phyloP scores from a whole-genome alignment of 2,888 invertebrate genomes.

The Gastrophysa polygoni region DNA sequence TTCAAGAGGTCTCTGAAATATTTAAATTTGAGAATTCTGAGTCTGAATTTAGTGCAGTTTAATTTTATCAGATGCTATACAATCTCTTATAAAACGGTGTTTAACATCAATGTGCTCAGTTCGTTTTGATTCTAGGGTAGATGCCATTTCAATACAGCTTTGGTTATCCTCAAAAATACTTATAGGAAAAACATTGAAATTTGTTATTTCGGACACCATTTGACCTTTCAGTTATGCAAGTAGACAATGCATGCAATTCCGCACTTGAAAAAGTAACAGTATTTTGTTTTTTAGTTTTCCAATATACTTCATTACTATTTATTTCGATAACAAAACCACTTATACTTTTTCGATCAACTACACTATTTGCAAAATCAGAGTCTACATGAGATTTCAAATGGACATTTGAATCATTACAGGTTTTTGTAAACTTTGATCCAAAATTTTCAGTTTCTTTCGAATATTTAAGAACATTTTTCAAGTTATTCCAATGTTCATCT shows the following conservation, averaged over 20 bases:
- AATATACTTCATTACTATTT: background rate
- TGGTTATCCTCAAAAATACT: constrained; percentile 4
- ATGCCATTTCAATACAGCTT: constrained; percentile 7
- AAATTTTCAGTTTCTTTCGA: too few relatives aligned
- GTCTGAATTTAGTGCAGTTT: background rate
- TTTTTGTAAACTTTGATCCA: too few relatives aligned
- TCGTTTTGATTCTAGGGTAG: constrained; percentile 10
- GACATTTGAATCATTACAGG: too few relatives aligned
- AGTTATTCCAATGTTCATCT: too few relatives aligned
- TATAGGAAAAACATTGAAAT: background rate
- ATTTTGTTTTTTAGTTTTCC: too few relatives aligned
- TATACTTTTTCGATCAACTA: too few relatives aligned
- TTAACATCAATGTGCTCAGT: background rate
- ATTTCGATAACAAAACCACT: background rate
- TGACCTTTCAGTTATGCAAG: constrained; percentile 5
- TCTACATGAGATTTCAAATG: too few relatives aligned
- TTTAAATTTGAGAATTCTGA: background rate
- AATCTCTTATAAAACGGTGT: background rate
- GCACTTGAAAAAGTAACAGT: constrained; percentile 2
- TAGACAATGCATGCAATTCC: constrained; percentile 5
- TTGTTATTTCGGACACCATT: background rate
- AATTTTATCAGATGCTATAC: background rate
- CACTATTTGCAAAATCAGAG: too few relatives aligned
- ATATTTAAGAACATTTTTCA: too few relatives aligned
- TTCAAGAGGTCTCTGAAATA: background rate